These are phyloP conservation scores for Channa striata DNA, from an alignment of 2,797 vertebrate species.

Conservation along the genomic window DNA sequence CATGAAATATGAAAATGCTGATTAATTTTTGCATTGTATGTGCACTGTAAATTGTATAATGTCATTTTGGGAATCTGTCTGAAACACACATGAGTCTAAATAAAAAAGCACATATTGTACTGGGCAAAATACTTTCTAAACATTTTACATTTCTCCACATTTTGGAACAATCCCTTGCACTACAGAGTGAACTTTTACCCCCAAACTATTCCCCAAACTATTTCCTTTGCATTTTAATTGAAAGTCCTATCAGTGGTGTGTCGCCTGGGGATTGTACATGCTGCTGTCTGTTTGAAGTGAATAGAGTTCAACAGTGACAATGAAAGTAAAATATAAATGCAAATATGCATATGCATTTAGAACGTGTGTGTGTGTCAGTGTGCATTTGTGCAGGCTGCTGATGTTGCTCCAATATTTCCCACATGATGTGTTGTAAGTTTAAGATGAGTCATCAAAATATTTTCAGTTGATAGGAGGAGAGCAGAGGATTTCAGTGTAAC, in stretches of 20 bases:
- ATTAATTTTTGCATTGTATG: no score
- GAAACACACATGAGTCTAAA: neutral
- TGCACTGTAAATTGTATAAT: no score
- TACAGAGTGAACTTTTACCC: conserved; percentile 27
- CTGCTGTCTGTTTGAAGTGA: conserved; percentile 3
- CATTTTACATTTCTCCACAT: neutral
- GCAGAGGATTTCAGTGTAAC: no score
- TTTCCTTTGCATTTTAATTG: conserved; percentile 51
- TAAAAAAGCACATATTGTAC: neutral
- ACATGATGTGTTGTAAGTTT: no score
- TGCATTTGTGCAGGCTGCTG: neutral
- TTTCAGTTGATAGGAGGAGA: no score
- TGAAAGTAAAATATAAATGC: conserved; percentile 2
- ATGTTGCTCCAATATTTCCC: no score
- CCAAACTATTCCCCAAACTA: conserved; percentile 26
- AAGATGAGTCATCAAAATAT: no score
- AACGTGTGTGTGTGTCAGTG: neutral
- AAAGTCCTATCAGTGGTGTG: conserved; percentile 39
- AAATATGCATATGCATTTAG: conserved; percentile 4
- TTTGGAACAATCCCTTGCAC: neutral
- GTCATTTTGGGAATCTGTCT: neutral
- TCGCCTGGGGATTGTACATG: conserved; percentile 4
- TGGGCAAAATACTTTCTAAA: neutral
- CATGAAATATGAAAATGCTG: no score
- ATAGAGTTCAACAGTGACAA: neutral